Evolutionary conservation across 2,113 vertebrate species (phyloP).

Genomic region (Erythrolamprus reginae): DNA sequence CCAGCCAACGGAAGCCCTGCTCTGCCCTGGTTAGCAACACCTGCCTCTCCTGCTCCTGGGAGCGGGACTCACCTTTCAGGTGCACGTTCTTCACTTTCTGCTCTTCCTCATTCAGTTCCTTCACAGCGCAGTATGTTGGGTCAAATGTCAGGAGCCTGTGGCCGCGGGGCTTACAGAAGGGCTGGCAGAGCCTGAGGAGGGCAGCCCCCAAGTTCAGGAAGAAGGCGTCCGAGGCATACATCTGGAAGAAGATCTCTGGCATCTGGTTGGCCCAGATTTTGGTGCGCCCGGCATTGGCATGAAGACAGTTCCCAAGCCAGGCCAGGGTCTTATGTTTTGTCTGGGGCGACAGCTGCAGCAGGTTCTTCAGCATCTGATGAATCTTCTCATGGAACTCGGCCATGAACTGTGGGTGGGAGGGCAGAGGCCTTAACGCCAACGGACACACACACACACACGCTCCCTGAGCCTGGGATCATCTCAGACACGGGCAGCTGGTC

Average conservation of each 20-base stretch:
- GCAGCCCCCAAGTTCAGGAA: slow-evolving; percentile 92
- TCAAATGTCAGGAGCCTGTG: slow-evolving; percentile 91
- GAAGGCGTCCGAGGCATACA: slow-evolving; percentile 93
- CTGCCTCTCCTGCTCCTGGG: neutral
- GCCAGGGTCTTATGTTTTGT: slow-evolving; percentile 89
- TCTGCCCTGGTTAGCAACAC: neutral
- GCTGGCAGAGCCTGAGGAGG: slow-evolving; percentile 94
- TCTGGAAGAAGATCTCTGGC: slow-evolving; percentile 97
- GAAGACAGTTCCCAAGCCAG: slow-evolving; percentile 93
- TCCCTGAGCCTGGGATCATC: neutral
- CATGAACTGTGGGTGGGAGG: slow-evolving; percentile 77
- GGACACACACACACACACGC: too few species aligned
- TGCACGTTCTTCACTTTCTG: slow-evolving; percentile 86
- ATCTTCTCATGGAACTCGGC: slow-evolving; percentile 95
- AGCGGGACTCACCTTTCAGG: slow-evolving; percentile 72
- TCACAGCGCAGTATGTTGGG: slow-evolving; percentile 90
- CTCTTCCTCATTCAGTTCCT: slow-evolving; percentile 92
- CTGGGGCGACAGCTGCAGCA: slow-evolving; percentile 88
- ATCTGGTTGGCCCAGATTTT: slow-evolving; percentile 99
- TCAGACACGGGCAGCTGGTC: neutral
- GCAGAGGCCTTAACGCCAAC: rapidly evolving
- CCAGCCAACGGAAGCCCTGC: neutral
- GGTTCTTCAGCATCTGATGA: slow-evolving; percentile 90
- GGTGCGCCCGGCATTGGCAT: slow-evolving; percentile 86
- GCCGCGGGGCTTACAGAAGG: slow-evolving; percentile 90